Evolutionary conservation across 2,113 vertebrate genomes (phyloP).

Genomic region (Ibidorhyncha struthersii): DNA sequence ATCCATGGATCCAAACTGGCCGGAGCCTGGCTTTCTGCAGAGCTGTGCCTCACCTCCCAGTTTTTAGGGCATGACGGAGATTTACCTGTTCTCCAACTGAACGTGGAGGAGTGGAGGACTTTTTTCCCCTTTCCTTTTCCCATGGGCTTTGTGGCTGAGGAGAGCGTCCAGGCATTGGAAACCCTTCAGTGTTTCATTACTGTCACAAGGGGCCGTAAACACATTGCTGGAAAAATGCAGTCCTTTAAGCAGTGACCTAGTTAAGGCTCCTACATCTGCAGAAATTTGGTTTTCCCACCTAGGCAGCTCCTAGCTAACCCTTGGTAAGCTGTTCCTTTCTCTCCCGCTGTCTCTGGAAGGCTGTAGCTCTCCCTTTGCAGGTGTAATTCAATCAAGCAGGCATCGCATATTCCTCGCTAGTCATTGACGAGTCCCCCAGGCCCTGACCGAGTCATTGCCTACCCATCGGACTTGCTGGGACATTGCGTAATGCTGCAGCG

Average conservation of each 20-base stretch:
- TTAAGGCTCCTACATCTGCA: neutral
- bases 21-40: neutral
- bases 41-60: neutral
- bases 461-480: neutral
- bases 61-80: neutral
- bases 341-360: neutral
- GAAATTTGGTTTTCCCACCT: neutral
- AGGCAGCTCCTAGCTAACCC: neutral
- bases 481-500: neutral
- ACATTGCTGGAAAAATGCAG: neutral
- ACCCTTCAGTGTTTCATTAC: neutral
- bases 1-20: rapidly evolving
- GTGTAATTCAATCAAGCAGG: neutral
- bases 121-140: neutral
- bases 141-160: rapidly evolving
- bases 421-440: neutral
- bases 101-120: neutral
- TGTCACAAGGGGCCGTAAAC: neutral
- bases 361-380: neutral
- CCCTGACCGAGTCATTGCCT: neutral
- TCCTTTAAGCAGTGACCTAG: neutral
- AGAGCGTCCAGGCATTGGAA: neutral
- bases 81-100: neutral
- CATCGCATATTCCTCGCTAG: neutral
- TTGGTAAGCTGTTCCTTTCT: neutral